Evolutionary conservation across 30 jellyfish, hydroid and myxozoan species (phyloP), one percentile per base, ranked within the genome.

Genomic region (Aurelia sp.): DNA sequence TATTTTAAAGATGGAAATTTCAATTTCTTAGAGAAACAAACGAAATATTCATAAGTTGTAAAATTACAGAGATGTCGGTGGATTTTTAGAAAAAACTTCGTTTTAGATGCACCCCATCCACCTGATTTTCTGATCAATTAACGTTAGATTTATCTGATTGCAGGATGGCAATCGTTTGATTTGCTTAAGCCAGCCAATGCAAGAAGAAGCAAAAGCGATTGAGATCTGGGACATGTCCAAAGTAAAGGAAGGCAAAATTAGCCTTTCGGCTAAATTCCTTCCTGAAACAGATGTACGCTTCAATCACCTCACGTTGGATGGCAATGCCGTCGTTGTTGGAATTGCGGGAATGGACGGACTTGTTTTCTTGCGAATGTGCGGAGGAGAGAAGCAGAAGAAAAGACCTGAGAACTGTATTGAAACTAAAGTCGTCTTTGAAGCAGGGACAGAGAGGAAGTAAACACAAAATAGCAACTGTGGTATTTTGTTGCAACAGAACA

Each of bases 211-310:
- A 8, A 92, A 92, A 57, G 60, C 91, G 11, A 12, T 86, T 9
- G 93, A 70, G 13, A 59, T 92, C 50, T 86, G 85, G 95, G 97
- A 92, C 63, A 50, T 81, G 69, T 47, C 94, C 20, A 21, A 57
- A 19, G 71, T 92, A 17, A 50, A 64, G 59, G 60, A 75, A 21
- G 88, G 92, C 10, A 68, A 84, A 24, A 15, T 91, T 30, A 57
- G 7, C 40, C 47, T 30, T 7, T 44, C 3, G 55, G 55, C 55
- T 44, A 44, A 63, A 40, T 80, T 92, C 85, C 64, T 86, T 47
- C 98, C 98, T 10, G 98, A 92, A 50, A 80, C 94, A 30, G 97
- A 79, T 72, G 62, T 73, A 27, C 85, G 98, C 38, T 86, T 92
- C 76, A 16, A 66, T 18, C 35, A 86, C 67, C 11, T 92, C 41